phyloP scores from a whole-genome alignment of 2,888 invertebrate genomes.

The Drosophila borealis region DNA sequence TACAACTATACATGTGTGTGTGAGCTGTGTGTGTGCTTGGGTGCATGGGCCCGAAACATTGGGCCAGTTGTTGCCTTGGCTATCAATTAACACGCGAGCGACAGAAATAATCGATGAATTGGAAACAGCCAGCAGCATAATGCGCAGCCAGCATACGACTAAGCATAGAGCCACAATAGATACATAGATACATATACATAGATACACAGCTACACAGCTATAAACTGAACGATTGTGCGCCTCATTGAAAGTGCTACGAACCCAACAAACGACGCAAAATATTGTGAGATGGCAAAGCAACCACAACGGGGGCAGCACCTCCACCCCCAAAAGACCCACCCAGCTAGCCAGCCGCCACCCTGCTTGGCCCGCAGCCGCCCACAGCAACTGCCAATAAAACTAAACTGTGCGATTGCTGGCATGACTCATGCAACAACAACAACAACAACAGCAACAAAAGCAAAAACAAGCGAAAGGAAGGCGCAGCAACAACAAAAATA shows the following conservation, averaged over 20 bases:
- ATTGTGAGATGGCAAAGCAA: constrained; percentile 55
- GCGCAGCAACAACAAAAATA: constrained; percentile 68
- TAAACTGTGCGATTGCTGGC: constrained; percentile 71
- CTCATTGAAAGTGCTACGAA: constrained; percentile 78
- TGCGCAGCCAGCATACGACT: constrained; percentile 34
- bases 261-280: constrained; percentile 64
- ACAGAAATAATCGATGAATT: constrained; percentile 73
- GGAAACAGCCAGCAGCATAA: constrained; percentile 48
- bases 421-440: constrained; percentile 77
- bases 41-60: constrained; percentile 48
- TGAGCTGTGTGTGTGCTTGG: constrained; percentile 1
- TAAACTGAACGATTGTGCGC: constrained; percentile 65
- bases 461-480: constrained; percentile 63
- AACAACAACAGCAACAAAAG: constrained; percentile 51
- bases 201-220: constrained; percentile 34
- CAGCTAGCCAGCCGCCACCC: constrained; percentile 39
- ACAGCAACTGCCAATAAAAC: constrained; percentile 74
- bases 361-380: constrained; percentile 61
- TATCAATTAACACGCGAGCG: constrained; percentile 77
- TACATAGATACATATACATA: constrained; percentile 33
- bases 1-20: neutral
- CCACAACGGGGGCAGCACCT: constrained; percentile 46
- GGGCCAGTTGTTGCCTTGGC: constrained; percentile 66
- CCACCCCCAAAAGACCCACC: constrained; percentile 22
- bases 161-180: constrained; percentile 37